Evolutionary conservation across 2,113 vertebrate species (phyloP).

Genomic region (Malaclemys terrapin): DNA sequence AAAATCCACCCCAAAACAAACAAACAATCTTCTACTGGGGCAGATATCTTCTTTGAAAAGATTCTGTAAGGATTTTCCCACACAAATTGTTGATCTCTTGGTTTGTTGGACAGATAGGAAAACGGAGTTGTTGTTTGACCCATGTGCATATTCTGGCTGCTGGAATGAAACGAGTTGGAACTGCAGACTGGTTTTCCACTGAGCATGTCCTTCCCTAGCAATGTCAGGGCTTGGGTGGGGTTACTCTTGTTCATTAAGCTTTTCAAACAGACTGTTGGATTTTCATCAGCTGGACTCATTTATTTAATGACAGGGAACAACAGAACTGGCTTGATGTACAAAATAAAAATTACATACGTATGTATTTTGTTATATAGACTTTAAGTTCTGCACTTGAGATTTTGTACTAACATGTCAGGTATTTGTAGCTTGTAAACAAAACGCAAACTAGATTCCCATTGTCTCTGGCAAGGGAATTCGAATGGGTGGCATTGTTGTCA

Average conservation of each 20-base stretch:
- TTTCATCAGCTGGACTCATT: slow-evolving; percentile 58
- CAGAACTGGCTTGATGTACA: slow-evolving; percentile 9
- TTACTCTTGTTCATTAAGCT: slow-evolving; percentile 66
- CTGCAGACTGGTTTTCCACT: slow-evolving; percentile 57
- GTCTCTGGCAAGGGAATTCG: not conserved
- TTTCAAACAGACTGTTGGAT: slow-evolving; percentile 53
- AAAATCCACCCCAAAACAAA: not conserved
- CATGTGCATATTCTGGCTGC: slow-evolving; percentile 63
- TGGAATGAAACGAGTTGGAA: slow-evolving; percentile 75
- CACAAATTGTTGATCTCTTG: not conserved
- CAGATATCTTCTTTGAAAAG: not conserved
- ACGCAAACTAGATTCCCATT: not conserved
- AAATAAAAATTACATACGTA: not conserved
- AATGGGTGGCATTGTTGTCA: not conserved
- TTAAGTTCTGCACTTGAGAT: not conserved
- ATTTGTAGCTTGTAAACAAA: not conserved
- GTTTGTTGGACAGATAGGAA: slow-evolving; percentile 57
- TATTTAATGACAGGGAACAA: slow-evolving; percentile 1
- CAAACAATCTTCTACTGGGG: not conserved
- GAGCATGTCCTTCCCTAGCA: slow-evolving; percentile 64
- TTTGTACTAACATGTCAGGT: not conserved
- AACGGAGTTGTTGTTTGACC: slow-evolving; percentile 63
- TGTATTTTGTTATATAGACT: not conserved
- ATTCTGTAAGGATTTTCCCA: not conserved
- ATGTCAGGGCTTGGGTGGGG: slow-evolving; percentile 77